These are phyloP conservation scores for Erebia ligea DNA, from an alignment of 2,888 invertebrate genomes.

Conservation along the genomic window DNA sequence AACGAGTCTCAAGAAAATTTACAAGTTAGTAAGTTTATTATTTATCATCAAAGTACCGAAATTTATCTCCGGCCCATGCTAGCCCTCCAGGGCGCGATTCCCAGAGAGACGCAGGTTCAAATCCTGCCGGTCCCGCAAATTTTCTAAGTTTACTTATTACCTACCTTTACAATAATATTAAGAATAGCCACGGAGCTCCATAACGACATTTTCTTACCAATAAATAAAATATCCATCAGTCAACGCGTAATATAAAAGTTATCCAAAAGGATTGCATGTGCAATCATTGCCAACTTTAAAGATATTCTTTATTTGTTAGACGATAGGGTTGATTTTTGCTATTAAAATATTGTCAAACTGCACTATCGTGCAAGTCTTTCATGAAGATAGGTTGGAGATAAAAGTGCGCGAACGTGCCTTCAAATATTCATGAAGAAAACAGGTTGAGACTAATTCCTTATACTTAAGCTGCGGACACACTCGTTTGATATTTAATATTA, in stretches of 20 bases:
- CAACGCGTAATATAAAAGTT: constrained; percentile 14
- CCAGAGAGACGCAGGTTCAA: too few species aligned
- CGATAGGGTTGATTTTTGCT: constrained; percentile 7
- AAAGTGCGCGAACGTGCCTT: constrained; percentile 28
- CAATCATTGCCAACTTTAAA: background rate
- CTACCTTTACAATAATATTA: background rate
- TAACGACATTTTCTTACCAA: background rate
- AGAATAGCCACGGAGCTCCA: background rate
- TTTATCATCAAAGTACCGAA: too few species aligned
- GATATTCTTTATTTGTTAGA: background rate
- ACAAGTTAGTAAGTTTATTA: too few species aligned
- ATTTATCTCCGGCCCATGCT: too few species aligned
- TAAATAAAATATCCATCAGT: constrained; percentile 14
- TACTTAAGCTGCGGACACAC: constrained; percentile 11
- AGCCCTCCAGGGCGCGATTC: too few species aligned
- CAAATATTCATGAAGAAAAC: constrained; percentile 33
- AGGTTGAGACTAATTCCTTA: constrained; percentile 31
- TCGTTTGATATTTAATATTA: background rate
- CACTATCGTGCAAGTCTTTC: constrained; percentile 13
- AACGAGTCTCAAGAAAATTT: too few species aligned
- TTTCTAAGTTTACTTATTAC: too few species aligned
- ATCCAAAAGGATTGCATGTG: constrained; percentile 11
- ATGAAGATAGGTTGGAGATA: constrained; percentile 26
- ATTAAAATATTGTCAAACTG: constrained; percentile 4
- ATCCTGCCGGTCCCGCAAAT: too few species aligned